Conservation (phyloP, 2,797 vertebrate genomes). For the Scarus forsteni region DNA sequence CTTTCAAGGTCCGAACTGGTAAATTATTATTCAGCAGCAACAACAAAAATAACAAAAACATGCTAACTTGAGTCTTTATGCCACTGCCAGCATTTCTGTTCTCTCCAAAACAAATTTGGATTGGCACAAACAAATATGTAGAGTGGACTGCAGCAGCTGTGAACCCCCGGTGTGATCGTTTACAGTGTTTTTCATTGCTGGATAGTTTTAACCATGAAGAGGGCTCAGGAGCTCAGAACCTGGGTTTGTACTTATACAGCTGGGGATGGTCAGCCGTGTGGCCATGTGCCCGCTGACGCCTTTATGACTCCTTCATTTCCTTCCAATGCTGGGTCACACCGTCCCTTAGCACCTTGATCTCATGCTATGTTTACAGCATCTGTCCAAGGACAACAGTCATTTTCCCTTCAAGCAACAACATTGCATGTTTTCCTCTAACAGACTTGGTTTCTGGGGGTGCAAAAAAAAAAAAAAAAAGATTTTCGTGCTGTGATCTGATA, state of each 20-base stretch:
- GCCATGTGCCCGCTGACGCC: constrained; percentile 30
- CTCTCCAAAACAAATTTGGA: constrained; percentile 46
- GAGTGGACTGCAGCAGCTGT: constrained; percentile 49
- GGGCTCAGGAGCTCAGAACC: constrained; percentile 46
- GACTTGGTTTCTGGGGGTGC: constrained; percentile 41
- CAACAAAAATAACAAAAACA: constrained; percentile 27
- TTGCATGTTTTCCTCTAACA: constrained; percentile 40
- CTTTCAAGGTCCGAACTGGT: constrained; percentile 6
- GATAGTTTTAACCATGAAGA: constrained; percentile 42
- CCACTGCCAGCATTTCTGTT: constrained; percentile 30
- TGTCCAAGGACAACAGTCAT: constrained; percentile 65
- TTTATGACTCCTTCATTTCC: constrained; percentile 67
- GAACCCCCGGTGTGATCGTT: constrained; percentile 34
- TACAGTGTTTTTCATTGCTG: constrained; percentile 52
- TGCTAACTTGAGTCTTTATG: constrained; percentile 12
- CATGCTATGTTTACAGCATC: constrained; percentile 63
- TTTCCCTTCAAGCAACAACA: constrained; percentile 29
- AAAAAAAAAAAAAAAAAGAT: constrained; percentile 40
- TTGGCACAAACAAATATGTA: constrained; percentile 49
- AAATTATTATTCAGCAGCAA: too few species aligned
- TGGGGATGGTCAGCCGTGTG: constrained; percentile 29
- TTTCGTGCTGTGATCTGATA: constrained; percentile 62
- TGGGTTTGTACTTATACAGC: constrained; percentile 38
- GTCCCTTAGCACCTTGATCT: constrained; percentile 70
- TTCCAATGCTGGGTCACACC: constrained; percentile 55